Base-by-base conservation (phyloP, 1,140 invertebrate species). In the Plutomurus gul region DNA sequence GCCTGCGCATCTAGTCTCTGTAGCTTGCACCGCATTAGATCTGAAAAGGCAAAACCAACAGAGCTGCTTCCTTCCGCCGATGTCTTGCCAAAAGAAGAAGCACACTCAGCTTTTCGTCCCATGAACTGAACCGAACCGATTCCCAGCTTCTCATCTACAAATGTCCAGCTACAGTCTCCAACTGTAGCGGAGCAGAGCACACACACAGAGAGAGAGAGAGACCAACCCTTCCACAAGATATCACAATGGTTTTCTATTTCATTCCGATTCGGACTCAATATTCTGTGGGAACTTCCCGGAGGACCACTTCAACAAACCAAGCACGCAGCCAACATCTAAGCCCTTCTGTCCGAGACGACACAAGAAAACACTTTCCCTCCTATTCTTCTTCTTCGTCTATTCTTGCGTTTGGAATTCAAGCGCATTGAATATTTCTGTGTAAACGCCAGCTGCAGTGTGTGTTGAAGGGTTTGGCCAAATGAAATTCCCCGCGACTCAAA, bases 281-380 rank as follows among this genome's bases (percentile, higher is more conserved):
- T 65, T 65, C 56, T 27, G 27, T 65, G 56, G 56, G 56, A 65
- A 65, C 56, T 65, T 65, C 56, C 56, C 56, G 56, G 27, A 65
- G 56, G 56, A 65, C 56, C 56, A 65, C 56, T 65, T 65, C 56
- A 65, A 65, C 30, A 65, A 65, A n/a, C 56, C 56, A 65, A 65
- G 56, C 56, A 65, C 30, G 56, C 25, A 65, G 56, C 56, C 25
- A 8, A 65, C 27, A 65, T 25, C 56, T 33, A 33, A 16, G n/a
- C 36, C 56, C 56, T 13, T 33, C 25, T 36, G 56, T 65, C 56
- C 56, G 27, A 65, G 56, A 65, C 56, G 56, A 65, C 56, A 65
- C 56, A 65, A 65, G 56, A 65, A 65, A 65, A 65, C 56, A 65
- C 56, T 65, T 65, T 65, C n/a, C 13, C 11, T 65, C 56, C 27